A percentile compares a stretch with the other conserved stretches of the same genome.
Conservation (phyloP, 2,113 vertebrate species). For the Lucifuga dentata region DNA sequence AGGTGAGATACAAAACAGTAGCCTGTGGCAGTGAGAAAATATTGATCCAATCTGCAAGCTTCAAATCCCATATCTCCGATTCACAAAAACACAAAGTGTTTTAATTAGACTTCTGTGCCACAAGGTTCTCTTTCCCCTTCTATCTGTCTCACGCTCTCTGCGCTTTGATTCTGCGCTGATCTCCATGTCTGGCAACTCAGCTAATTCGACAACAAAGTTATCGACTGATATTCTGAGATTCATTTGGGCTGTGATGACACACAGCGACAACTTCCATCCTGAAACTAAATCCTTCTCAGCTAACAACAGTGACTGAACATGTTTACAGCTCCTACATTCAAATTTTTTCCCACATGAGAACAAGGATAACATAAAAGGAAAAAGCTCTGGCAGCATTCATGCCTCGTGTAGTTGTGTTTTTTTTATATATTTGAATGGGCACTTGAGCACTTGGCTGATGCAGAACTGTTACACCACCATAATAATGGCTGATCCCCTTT, state of each 20-base stretch:
- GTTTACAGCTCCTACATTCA: too few species aligned
- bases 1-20: conserved; percentile 55
- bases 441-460: not conserved
- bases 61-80: conserved; percentile 46
- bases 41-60: conserved; percentile 65
- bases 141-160: conserved; percentile 16
- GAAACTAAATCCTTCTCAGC: too few species aligned
- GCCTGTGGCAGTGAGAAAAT: conserved; percentile 50
- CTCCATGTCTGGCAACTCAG: conserved; percentile 33
- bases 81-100: conserved; percentile 43
- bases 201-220: conserved; percentile 57
- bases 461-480: conserved; percentile 5
- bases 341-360: too few species aligned
- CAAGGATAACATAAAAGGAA: too few species aligned
- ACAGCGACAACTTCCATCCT: not conserved
- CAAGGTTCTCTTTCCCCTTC: conserved; percentile 14
- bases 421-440: conserved; percentile 11
- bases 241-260: conserved; percentile 44
- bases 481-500: not conserved
- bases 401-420: not conserved
- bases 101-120: conserved; percentile 67
- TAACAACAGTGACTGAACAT: too few species aligned
- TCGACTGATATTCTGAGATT: conserved; percentile 43
- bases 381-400: conserved; percentile 4
- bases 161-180: conserved; percentile 55